Conservation (phyloP, 2,113 vertebrate genomes). For the Circaetus cinerascens region DNA sequence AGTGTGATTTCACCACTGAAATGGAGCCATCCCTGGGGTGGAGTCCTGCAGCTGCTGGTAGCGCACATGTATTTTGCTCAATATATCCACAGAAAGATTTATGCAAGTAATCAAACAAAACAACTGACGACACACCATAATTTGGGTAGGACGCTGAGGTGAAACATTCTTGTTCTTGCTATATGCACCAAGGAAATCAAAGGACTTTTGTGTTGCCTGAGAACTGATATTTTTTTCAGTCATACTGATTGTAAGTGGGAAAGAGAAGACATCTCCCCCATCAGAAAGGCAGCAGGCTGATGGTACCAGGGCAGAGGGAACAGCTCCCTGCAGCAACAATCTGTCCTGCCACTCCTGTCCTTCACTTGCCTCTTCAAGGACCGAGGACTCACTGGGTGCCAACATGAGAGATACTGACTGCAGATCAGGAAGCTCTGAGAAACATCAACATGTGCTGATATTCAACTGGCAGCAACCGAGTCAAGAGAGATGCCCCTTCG, state of each 20-base stretch:
- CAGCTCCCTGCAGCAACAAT: background rate
- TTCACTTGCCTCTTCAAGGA: background rate
- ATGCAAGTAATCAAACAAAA: background rate
- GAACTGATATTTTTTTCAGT: background rate
- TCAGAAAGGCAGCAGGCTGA: background rate
- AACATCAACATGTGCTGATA: accelerated
- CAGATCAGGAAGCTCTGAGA: background rate
- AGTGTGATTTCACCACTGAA: conserved; percentile 49
- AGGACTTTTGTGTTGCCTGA: background rate
- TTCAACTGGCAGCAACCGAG: background rate
- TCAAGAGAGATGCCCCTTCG: background rate
- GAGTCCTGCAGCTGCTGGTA: conserved; percentile 48
- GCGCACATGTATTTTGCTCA: background rate
- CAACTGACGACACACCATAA: background rate
- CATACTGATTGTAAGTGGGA: background rate
- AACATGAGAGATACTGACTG: background rate
- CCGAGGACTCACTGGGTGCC: background rate
- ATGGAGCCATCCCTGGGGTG: conserved; percentile 30
- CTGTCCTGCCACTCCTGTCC: background rate
- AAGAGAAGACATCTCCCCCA: background rate
- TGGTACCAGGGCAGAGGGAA: background rate
- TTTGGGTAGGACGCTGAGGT: background rate
- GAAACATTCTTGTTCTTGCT: background rate
- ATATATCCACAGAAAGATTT: background rate
- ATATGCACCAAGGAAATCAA: background rate